Percentiles rank a stretch among this genome's conserved stretches.
Evolutionary conservation across 1,140 invertebrate genomes (phyloP).

Genomic region (Bombus superbus): DNA sequence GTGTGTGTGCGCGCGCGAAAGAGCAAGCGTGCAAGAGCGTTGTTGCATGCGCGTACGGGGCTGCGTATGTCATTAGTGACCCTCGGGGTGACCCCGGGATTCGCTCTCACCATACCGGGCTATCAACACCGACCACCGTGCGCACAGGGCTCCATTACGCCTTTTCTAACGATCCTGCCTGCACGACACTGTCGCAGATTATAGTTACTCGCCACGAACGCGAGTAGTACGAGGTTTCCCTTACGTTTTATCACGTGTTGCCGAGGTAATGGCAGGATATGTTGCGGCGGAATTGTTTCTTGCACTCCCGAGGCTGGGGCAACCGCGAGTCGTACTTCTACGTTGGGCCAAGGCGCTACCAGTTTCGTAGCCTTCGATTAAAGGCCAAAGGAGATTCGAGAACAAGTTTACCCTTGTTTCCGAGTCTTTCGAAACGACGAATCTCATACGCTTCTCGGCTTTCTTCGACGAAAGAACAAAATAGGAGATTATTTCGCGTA

Average conservation of each 20-base stretch:
- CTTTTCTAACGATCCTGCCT: slow-evolving; percentile 64
- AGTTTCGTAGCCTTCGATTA: neutral
- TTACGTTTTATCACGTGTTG: slow-evolving; percentile 44
- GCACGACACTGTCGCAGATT: slow-evolving; percentile 56
- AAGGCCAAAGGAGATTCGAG: neutral
- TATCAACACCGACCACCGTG: slow-evolving; percentile 79
- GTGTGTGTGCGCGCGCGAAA: neutral
- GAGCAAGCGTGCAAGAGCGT: neutral
- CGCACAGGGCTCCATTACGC: slow-evolving; percentile 63
- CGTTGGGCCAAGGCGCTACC: slow-evolving; percentile 4
- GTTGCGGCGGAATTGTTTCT: slow-evolving; percentile 46
- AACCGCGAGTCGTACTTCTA: too few relatives aligned
- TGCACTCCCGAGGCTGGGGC: neutral
- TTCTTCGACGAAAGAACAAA: too few relatives aligned
- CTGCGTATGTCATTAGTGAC: slow-evolving; percentile 81
- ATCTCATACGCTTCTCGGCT: neutral
- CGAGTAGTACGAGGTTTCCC: slow-evolving; percentile 30
- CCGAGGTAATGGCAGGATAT: slow-evolving; percentile 46
- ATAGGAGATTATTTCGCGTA: too few relatives aligned
- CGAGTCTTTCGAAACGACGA: neutral
- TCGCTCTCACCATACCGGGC: slow-evolving; percentile 74
- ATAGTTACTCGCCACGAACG: slow-evolving; percentile 45
- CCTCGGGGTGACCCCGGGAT: slow-evolving; percentile 72
- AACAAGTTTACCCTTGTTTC: neutral
- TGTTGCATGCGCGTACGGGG: slow-evolving; percentile 37